These are phyloP conservation scores for Mercenaria mercenaria DNA, from an alignment of 1,140 invertebrate species.

Conservation along the genomic window DNA sequence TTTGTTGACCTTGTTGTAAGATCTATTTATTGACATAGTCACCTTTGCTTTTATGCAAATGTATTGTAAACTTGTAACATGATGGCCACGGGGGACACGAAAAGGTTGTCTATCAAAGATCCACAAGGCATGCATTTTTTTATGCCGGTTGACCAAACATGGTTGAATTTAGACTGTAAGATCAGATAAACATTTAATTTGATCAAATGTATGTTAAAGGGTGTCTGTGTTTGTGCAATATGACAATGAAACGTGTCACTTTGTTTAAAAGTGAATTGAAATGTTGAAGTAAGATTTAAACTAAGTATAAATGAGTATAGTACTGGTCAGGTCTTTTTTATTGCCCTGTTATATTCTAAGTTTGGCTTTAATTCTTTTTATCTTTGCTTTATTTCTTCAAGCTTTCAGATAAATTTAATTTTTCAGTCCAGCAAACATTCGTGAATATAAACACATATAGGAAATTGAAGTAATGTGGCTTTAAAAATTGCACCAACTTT, in stretches of 20 bases:
- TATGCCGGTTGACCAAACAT: not conserved
- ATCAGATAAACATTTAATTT: not conserved
- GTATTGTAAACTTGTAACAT: constrained; percentile 16
- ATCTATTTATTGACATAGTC: constrained; percentile 12
- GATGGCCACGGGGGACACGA: not conserved
- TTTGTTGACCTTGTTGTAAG: not conserved
- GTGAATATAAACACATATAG: too few species aligned
- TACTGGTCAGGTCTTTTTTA: too few species aligned
- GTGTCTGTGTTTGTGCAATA: not conserved
- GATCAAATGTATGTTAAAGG: not conserved
- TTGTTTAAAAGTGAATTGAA: not conserved
- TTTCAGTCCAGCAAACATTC: too few species aligned
- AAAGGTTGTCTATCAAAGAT: not conserved
- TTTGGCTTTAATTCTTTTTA: too few species aligned
- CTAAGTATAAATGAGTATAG: too few species aligned
- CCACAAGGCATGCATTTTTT: not conserved
- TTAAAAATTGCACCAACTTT: not conserved
- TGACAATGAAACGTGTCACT: not conserved
- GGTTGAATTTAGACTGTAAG: not conserved
- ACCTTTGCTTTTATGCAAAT: constrained; percentile 4
- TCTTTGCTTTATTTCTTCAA: too few species aligned
- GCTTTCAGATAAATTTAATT: too few species aligned
- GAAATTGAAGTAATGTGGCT: not conserved
- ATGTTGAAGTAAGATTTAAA: not conserved
- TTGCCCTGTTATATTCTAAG: too few species aligned